Percentiles rank a stretch among this genome's conserved stretches.
Conservation (phyloP, 2,797 vertebrate genomes). For the Parauchenoglanis punctatus region DNA sequence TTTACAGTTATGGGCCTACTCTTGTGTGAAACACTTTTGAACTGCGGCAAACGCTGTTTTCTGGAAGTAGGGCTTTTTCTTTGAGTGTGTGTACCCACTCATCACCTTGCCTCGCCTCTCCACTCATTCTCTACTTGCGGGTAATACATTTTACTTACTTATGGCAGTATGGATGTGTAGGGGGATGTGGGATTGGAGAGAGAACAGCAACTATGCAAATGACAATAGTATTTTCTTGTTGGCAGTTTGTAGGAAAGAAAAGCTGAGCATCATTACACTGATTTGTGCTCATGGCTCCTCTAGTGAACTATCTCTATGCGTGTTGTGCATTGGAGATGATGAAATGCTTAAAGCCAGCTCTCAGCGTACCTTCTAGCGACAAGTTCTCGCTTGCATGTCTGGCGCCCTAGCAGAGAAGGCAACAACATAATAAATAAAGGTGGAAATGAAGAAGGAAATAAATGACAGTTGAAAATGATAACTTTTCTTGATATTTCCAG, state of each 20-base stretch:
- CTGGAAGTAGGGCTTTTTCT: conserved; percentile 70
- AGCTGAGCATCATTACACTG: conserved; percentile 71
- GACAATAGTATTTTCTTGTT: conserved; percentile 72
- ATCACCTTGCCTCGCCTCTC: conserved; percentile 63
- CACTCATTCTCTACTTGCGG: conserved; percentile 62
- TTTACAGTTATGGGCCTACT: conserved; percentile 65
- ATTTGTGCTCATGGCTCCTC: conserved; percentile 62
- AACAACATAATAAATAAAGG: conserved; percentile 25
- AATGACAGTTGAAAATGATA: conserved; percentile 43
- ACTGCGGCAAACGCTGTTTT: conserved; percentile 63
- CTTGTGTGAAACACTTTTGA: conserved; percentile 64
- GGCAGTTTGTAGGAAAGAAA: conserved; percentile 72
- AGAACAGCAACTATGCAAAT: conserved; percentile 73
- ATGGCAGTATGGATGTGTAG: conserved; percentile 68
- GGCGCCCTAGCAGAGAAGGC: conserved; percentile 8
- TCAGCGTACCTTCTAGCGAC: conserved; percentile 46
- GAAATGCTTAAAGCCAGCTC: conserved; percentile 39
- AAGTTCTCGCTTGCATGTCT: conserved; percentile 37
- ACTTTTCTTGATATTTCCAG: conserved; percentile 36
- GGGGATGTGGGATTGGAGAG: conserved; percentile 42
- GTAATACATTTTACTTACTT: conserved; percentile 77
- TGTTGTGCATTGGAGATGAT: conserved; percentile 53
- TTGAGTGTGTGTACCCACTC: conserved; percentile 67
- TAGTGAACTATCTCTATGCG: conserved; percentile 54
- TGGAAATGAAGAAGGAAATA: conserved; percentile 22